Base-by-base conservation (phyloP, 2,888 invertebrate species). In the Melieria crassipennis region DNA sequence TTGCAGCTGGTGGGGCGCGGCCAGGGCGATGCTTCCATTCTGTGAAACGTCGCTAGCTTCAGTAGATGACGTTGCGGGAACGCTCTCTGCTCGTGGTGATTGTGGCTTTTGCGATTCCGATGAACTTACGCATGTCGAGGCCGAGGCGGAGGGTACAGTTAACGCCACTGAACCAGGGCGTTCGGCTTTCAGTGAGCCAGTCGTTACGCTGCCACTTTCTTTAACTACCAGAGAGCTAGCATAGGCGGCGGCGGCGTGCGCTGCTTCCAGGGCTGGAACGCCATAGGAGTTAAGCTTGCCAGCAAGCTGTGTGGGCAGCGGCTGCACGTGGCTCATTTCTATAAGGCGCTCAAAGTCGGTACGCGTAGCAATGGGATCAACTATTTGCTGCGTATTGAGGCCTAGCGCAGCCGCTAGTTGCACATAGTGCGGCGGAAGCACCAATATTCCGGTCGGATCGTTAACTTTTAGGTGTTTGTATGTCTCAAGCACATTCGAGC, bases 351-450 rank as follows among this genome's bases (percentile, higher is more conserved):
- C 86, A 63, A 85, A 85, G 65, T 86, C 85, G 60, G 84, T 85
- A 46, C 85, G 80, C 7, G 85, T 83, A 56, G 84, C 80, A 69
- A 84, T 79, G 7, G 85, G 80, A 77, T 85, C 85, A 10, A 84
- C 81, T 74, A 85, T 80, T 4, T 83, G 80, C 73, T 86, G 84
- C 7, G 85, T 82, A 71, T 82, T 85, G 5, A 86, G 71, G 1
- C 86, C 86, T 48, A 86, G 75, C 3, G 89, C 89, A 0, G 89
- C 89, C 3, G 89, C 89, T 65, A 90, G 79, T 79, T 90, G 90
- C 30, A 90, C 89, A 79, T 90, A 90, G 78, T 90, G 90, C 73
- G 89, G 89, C 61, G 90, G 90, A 47, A 90, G 83, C 9, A 90
- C 86, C 75, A 90, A 88, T 7, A 90, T 89, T 4, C 89, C 89